phyloP scores from a whole-genome alignment of 2,888 invertebrate species.

The Scaptomyza tumidula region DNA sequence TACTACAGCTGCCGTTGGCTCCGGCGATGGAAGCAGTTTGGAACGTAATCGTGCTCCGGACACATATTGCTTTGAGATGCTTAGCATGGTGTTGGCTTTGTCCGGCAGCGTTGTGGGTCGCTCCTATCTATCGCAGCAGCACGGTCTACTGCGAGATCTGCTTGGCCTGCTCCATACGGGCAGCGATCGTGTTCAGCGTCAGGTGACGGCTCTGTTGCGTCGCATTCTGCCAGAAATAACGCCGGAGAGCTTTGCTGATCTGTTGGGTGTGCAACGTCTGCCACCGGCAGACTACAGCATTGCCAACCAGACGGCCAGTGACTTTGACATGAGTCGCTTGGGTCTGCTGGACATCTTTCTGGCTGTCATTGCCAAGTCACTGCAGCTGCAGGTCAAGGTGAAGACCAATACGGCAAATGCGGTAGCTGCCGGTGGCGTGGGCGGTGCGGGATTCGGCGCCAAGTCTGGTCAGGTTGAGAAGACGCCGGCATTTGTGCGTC shows the following conservation, averaged over 20 bases:
- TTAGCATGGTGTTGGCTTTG: constrained; percentile 95
- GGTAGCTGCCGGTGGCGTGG: background rate
- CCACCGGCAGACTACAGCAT: constrained; percentile 92
- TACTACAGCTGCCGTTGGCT: constrained; percentile 40
- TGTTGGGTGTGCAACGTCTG: constrained; percentile 89
- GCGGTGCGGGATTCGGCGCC: background rate
- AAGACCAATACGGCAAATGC: constrained; percentile 71
- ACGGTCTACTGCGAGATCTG: constrained; percentile 92
- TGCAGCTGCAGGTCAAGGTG: constrained; percentile 94
- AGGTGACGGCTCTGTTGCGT: constrained; percentile 92
- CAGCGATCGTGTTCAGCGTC: constrained; percentile 96
- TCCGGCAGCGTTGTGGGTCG: constrained; percentile 97
- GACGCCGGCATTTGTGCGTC: constrained; percentile 83
- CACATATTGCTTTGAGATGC: constrained; percentile 99
- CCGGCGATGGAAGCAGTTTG: constrained; percentile 71
- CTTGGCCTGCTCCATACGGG: constrained; percentile 95
- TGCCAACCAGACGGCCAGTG: constrained; percentile 85
- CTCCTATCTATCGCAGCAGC: constrained; percentile 95
- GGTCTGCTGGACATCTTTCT: constrained; percentile 95
- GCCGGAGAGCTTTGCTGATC: constrained; percentile 92
- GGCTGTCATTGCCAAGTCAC: constrained; percentile 95
- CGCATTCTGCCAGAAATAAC: constrained; percentile 95
- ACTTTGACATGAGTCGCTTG: constrained; percentile 86
- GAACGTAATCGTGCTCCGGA: constrained; percentile 86
- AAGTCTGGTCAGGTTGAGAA: constrained; percentile 85